These are phyloP conservation scores for Podarcis siculus DNA, from an alignment of 2,797 vertebrate genomes.

Conservation along the genomic window DNA sequence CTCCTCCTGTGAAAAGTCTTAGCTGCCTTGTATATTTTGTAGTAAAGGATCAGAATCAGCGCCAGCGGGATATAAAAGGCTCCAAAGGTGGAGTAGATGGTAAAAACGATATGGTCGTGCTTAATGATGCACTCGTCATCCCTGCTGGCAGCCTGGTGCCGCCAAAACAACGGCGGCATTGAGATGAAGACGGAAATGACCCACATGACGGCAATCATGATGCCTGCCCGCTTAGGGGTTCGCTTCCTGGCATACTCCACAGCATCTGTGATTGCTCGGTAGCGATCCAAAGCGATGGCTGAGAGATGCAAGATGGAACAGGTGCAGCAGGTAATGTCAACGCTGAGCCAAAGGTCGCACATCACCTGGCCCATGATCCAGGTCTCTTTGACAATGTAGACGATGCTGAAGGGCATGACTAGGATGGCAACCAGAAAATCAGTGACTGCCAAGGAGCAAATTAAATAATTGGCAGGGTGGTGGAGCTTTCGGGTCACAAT, in stretches of 20 bases:
- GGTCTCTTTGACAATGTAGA: slow-evolving; percentile 92
- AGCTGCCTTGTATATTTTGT: slow-evolving; percentile 96
- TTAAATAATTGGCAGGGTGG: slow-evolving; percentile 97
- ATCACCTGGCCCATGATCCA: slow-evolving; percentile 95
- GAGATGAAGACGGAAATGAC: slow-evolving; percentile 94
- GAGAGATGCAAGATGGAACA: slow-evolving; percentile 97
- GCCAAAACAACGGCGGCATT: slow-evolving; percentile 92
- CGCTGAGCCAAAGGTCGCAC: slow-evolving; percentile 94
- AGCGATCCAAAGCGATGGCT: slow-evolving; percentile 93
- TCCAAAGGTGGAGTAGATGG: slow-evolving; percentile 94
- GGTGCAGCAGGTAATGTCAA: slow-evolving; percentile 96
- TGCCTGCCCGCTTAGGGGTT: slow-evolving; percentile 88
- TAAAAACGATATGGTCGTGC: slow-evolving; percentile 91
- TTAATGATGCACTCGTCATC: slow-evolving; percentile 92
- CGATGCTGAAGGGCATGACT: slow-evolving; percentile 98
- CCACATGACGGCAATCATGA: slow-evolving; percentile 95
- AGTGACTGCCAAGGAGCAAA: slow-evolving; percentile 95
- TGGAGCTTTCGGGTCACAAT: slow-evolving; percentile 96
- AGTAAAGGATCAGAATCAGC: slow-evolving; percentile 97
- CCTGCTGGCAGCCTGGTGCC: slow-evolving; percentile 83
- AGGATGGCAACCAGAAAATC: slow-evolving; percentile 97
- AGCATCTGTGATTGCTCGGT: slow-evolving; percentile 94
- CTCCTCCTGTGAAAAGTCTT: slow-evolving; percentile 93
- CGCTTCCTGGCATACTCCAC: slow-evolving; percentile 95
- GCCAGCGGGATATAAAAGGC: slow-evolving; percentile 96